Conservation (phyloP, 2,797 vertebrate genomes). For the Ispidina lecontei region DNA sequence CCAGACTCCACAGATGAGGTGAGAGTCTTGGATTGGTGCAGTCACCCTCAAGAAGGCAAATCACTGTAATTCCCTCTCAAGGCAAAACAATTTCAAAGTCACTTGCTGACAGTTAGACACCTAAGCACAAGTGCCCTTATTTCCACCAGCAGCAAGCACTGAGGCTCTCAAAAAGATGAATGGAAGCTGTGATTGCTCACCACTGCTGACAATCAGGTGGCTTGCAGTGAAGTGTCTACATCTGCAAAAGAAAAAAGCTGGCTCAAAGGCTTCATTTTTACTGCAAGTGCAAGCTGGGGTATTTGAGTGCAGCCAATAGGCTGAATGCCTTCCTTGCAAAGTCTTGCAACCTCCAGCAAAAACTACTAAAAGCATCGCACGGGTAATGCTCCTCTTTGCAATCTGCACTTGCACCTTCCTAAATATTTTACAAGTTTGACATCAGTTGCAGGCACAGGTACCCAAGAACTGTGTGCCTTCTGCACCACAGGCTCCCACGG, state of each 20-base stretch:
- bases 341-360: conserved; percentile 64
- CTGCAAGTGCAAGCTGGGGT: conserved; percentile 14
- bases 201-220: conserved; percentile 67
- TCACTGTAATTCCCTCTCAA: background rate
- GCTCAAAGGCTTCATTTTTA: conserved; percentile 43
- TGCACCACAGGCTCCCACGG: rapidly evolving
- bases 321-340: conserved; percentile 8
- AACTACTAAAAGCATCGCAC: conserved; percentile 29
- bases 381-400: background rate
- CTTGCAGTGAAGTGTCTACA: conserved; percentile 58
- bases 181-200: conserved; percentile 64
- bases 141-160: conserved; percentile 34
- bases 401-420: conserved; percentile 29
- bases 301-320: conserved; percentile 32
- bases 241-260: conserved; percentile 68
- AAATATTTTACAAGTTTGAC: conserved; percentile 59
- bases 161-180: conserved; percentile 57
- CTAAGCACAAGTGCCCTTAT: conserved; percentile 55
- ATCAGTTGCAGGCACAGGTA: background rate
- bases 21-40: background rate
- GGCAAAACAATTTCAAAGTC: conserved; percentile 37
- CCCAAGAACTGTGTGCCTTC: background rate
- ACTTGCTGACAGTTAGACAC: conserved; percentile 38
- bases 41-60: background rate
- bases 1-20: background rate